phyloP scores from a whole-genome alignment of 2,113 vertebrate species.

The Cacatua alba region DNA sequence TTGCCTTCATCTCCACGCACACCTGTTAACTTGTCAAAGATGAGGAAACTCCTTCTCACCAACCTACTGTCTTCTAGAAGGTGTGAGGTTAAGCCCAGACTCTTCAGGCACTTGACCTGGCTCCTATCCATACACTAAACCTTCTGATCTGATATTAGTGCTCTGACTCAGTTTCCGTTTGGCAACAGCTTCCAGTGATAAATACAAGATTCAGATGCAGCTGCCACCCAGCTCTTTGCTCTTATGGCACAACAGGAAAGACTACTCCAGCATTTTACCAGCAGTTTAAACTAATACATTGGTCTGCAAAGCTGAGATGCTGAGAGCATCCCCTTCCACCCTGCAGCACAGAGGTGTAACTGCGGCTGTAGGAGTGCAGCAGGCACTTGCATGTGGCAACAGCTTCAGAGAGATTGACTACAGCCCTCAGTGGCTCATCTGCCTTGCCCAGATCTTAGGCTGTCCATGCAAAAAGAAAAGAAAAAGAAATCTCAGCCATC shows the following conservation, averaged over 20 bases:
- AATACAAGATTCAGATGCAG: accelerated
- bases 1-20: background rate
- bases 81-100: background rate
- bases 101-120: background rate
- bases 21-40: background rate
- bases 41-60: background rate
- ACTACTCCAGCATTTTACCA: background rate
- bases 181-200: background rate
- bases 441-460: background rate
- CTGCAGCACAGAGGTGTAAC: background rate
- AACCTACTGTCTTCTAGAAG: background rate
- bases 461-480: background rate
- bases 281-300: background rate
- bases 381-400: background rate
- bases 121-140: background rate
- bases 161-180: constrained; percentile 40
- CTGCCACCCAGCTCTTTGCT: background rate
- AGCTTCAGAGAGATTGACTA: background rate
- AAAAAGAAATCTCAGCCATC: background rate
- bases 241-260: background rate
- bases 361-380: background rate
- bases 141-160: background rate
- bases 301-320: background rate
- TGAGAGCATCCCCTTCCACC: background rate
- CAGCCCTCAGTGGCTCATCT: background rate